Base-by-base conservation (phyloP, 1,140 invertebrate genomes). In the Micrasema longulum region DNA sequence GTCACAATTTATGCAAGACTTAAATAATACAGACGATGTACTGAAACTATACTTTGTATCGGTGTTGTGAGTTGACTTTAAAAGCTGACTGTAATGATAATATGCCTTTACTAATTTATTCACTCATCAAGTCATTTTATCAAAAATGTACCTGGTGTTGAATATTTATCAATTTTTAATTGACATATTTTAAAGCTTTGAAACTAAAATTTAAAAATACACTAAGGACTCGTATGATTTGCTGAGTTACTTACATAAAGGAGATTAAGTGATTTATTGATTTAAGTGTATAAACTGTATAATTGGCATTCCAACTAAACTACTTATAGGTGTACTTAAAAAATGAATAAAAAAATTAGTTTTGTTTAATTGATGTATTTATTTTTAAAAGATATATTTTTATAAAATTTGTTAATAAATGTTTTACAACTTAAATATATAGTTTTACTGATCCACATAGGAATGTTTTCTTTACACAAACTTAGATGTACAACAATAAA, bases 401-500 rank as follows among this genome's bases (percentile, higher is more conserved):
- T 69, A 72, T 71, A 71, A 74, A 65, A 74, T 41, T 70, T 72
- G 69, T 75, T 75, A 75, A 72, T 75, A 75, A 75, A 75, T 75
- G 71, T 75, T 69, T 75, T 68, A 72, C 65, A 75, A 72, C 60
- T 72, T 57, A 75, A 69, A 45, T 60, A 14, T 16, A 52, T 57
- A 38, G 45, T 70, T 50, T 69, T 66, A 57, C 55, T 71, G 65
- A 71, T 57, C 35, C 9, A 66, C 23, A 41, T 60, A 64, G 69
- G 60, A 71, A 71, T 71, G 69, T 65, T 65, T 62, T 7, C 23
- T 50, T 41, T 63, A 26, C 14, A 53, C 23, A 45, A 69, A 64
- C 26, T 18, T 47, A 43, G 4, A 6, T 35, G 55, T 48, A 63
- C 50, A 73, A 65, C 26, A 64, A 73, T 68, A 67, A 73, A 68